Conservation (phyloP, 1,140 invertebrate species). For the Mactra quadrangularis region DNA sequence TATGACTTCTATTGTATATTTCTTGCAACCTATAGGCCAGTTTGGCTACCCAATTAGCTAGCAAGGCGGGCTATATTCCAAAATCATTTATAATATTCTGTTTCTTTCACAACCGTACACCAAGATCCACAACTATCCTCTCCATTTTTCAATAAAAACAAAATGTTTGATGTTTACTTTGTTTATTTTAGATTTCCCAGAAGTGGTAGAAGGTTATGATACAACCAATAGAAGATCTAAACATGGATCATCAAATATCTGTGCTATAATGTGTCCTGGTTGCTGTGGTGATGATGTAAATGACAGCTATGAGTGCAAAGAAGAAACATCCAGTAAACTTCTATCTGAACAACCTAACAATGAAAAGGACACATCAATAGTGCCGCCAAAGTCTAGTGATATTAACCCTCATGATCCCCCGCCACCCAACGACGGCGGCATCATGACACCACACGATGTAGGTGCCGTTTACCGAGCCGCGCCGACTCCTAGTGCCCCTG, state of each 20-base stretch:
- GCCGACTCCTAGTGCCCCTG: constrained; percentile 58
- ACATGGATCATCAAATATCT: constrained; percentile 32
- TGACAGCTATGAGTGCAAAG: constrained; percentile 59
- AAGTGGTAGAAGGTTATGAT: constrained; percentile 4
- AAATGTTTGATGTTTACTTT: not conserved
- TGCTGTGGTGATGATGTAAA: constrained; percentile 49
- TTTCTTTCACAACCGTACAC: no score
- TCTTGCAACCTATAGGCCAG: no score
- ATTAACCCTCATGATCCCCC: not conserved
- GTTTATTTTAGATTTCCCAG: constrained; percentile 24
- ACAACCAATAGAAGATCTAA: constrained; percentile 15
- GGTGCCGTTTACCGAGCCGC: constrained; percentile 58
- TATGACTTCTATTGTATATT: no score
- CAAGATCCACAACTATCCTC: no score
- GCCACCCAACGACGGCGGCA: constrained; percentile 3
- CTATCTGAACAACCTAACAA: constrained; percentile 7
- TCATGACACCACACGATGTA: constrained; percentile 11
- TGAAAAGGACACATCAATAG: constrained; percentile 39
- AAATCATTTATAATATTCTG: no score
- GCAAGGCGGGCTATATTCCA: no score
- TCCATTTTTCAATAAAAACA: no score
- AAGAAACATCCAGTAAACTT: constrained; percentile 64
- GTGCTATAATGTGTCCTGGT: constrained; percentile 42
- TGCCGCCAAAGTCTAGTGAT: constrained; percentile 24
- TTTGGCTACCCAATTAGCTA: no score